phyloP scores from a whole-genome alignment of 1,140 invertebrate genomes.

The Zophobas morio region DNA sequence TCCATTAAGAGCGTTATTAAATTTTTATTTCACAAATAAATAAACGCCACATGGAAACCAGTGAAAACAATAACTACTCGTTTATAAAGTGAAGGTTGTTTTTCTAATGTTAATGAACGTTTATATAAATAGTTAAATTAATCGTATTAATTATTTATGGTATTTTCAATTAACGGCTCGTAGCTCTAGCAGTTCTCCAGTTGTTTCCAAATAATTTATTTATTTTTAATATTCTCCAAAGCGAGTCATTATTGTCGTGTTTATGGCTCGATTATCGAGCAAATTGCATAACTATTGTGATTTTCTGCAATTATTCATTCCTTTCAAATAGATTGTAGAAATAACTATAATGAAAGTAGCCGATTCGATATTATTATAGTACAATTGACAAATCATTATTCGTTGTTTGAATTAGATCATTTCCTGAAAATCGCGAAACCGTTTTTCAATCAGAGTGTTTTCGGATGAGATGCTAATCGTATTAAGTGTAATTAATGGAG shows the following conservation, averaged over 20 bases:
- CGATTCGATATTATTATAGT: conserved; percentile 5
- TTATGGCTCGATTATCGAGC: conserved; percentile 22
- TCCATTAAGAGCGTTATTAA: conserved; percentile 24
- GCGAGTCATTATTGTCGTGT: conserved; percentile 18
- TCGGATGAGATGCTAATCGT: not conserved
- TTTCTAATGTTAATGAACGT: conserved; percentile 1
- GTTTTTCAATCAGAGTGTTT: not conserved
- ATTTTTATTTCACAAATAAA: conserved; percentile 27
- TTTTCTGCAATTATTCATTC: conserved; percentile 43
- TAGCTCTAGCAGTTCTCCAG: too few species aligned
- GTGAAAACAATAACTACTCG: conserved; percentile 14
- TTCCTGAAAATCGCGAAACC: not conserved
- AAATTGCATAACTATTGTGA: conserved; percentile 39
- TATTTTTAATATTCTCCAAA: conserved; percentile 1
- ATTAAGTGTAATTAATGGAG: not conserved
- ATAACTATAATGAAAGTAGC: conserved; percentile 39
- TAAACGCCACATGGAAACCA: conserved; percentile 11
- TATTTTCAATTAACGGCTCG: conserved; percentile 10
- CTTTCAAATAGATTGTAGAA: conserved; percentile 39
- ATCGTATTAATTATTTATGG: conserved; percentile 29
- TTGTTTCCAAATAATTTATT: conserved; percentile 19
- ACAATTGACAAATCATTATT: conserved; percentile 15
- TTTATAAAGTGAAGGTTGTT: conserved; percentile 31
- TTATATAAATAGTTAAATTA: conserved; percentile 23
- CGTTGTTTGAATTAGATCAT: not conserved